Conservation (phyloP, 2,113 vertebrate species). For the Vireo altiloquus region DNA sequence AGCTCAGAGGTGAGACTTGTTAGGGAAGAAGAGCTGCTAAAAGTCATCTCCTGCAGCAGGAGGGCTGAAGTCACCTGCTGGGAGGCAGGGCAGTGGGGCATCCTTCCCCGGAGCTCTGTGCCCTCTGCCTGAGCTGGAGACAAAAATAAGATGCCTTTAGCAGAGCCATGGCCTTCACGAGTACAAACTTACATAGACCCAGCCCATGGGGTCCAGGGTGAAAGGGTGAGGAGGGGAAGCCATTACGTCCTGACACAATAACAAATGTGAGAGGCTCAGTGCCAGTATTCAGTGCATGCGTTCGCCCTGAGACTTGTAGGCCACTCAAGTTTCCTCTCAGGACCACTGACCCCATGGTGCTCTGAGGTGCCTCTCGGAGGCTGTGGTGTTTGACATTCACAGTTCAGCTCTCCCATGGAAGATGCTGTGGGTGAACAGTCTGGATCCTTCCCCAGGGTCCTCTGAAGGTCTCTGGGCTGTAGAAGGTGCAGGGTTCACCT, state of each 20-base stretch:
- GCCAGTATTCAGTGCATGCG: background rate
- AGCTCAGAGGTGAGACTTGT: background rate
- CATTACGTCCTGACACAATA: background rate
- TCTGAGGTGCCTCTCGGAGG: background rate
- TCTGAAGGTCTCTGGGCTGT: background rate
- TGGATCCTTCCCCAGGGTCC: background rate
- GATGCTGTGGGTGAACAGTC: background rate
- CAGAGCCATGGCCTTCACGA: accelerated
- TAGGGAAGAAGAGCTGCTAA: background rate
- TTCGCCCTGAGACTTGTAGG: background rate
- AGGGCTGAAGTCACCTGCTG: background rate
- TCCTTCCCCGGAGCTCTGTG: background rate
- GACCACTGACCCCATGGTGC: accelerated
- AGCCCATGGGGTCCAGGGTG: background rate
- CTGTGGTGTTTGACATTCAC: background rate
- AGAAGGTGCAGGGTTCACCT: background rate
- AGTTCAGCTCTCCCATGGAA: background rate
- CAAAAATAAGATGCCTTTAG: background rate
- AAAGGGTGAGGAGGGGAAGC: background rate
- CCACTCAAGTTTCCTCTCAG: background rate
- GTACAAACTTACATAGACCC: background rate
- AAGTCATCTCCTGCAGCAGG: background rate
- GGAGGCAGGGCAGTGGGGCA: background rate
- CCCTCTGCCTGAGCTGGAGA: background rate
- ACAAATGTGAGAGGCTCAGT: background rate